These are phyloP conservation scores for Eutolmus rufibarbis DNA, from an alignment of 2,888 invertebrate species.

Conservation along the genomic window DNA sequence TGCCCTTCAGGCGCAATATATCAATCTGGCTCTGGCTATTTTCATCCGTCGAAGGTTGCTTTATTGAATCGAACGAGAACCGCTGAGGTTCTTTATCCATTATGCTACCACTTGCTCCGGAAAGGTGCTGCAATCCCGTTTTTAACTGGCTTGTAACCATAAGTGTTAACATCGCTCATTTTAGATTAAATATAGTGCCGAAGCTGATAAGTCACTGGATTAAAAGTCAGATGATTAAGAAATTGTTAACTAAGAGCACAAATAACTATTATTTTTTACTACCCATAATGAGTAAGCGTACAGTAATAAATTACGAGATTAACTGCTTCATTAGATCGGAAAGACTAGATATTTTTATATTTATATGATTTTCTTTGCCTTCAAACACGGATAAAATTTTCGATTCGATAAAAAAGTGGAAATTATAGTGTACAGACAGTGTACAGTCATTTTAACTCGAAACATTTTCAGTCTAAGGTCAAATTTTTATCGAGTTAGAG, in stretches of 20 bases:
- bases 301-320: not conserved
- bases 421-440: too few species aligned
- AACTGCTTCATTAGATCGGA: not conserved
- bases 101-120: not conserved
- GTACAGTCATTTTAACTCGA: too few species aligned
- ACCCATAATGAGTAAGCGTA: not conserved
- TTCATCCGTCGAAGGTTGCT: not conserved
- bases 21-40: conserved; percentile 16
- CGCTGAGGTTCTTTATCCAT: not conserved
- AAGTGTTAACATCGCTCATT: not conserved
- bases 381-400: too few species aligned
- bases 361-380: too few species aligned
- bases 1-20: conserved; percentile 13
- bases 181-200: not conserved
- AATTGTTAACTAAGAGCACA: not conserved
- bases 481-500: too few species aligned
- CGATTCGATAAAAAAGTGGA: too few species aligned
- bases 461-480: too few species aligned
- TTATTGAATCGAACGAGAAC: not conserved
- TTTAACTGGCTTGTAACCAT: not conserved
- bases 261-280: not conserved
- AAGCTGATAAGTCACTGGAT: not conserved
- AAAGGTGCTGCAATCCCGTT: not conserved
- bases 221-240: not conserved
- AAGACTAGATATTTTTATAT: too few species aligned